These are phyloP conservation scores for Chouioia cunea DNA, from an alignment of 2,888 invertebrate genomes.

Conservation along the genomic window DNA sequence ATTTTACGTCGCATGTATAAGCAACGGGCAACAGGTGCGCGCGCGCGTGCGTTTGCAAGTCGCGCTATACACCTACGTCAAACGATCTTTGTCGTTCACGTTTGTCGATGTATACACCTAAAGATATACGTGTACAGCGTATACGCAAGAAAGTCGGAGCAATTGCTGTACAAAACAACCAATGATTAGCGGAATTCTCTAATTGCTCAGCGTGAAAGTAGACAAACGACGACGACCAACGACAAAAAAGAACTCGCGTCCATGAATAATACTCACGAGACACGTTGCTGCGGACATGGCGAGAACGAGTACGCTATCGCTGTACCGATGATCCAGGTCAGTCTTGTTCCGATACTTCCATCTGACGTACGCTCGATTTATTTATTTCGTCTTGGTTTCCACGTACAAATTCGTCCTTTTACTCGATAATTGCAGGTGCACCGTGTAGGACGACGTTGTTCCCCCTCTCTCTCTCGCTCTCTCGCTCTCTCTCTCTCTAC, in stretches of 20 bases:
- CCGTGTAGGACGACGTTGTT: too few species aligned
- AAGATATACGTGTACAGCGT: too few species aligned
- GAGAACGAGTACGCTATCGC: too few species aligned
- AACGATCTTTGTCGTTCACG: too few species aligned
- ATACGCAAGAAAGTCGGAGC: too few species aligned
- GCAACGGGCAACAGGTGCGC: conserved; percentile 17
- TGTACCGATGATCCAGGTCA: background rate
- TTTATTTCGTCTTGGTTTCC: background rate
- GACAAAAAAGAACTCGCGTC: conserved; percentile 28
- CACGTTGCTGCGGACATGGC: conserved; percentile 19
- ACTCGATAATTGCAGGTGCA: too few species aligned
- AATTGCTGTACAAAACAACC: too few species aligned
- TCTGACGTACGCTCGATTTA: conserved; percentile 1
- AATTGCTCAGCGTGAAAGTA: conserved; percentile 23
- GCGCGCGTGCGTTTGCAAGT: conserved; percentile 35
- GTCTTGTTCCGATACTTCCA: background rate
- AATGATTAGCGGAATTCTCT: background rate
- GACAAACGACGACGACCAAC: conserved; percentile 20
- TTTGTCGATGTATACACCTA: too few species aligned
- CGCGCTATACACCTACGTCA: too few species aligned
- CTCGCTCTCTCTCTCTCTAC: too few species aligned
- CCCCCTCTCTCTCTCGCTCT: too few species aligned
- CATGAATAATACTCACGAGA: conserved; percentile 22
- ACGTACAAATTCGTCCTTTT: too few species aligned
- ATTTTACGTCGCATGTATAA: conserved; percentile 18